Conservation (phyloP, 2,113 vertebrate genomes). For the Brachypteracias leptosomus region DNA sequence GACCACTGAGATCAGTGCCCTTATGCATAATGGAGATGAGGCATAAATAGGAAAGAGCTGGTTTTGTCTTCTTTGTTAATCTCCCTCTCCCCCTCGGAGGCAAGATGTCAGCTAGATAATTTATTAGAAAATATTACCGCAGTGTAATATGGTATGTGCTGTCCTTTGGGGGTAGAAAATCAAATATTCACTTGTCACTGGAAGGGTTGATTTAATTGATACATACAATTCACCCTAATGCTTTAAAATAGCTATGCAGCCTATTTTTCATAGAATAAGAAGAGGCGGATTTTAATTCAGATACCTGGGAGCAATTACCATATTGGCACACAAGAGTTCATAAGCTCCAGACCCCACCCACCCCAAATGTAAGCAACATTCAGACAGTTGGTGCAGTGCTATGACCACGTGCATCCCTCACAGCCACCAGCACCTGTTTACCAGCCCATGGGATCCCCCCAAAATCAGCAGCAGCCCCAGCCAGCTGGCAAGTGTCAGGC, state of each 20-base stretch:
- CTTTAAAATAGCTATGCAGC: neutral
- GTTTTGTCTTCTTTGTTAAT: conserved; percentile 1
- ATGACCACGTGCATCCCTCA: neutral
- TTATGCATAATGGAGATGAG: neutral
- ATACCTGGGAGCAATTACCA: neutral
- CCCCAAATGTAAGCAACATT: fast-evolving
- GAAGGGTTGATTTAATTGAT: conserved; percentile 21
- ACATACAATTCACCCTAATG: neutral
- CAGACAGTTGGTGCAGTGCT: fast-evolving
- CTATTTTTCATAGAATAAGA: neutral
- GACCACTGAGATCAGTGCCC: neutral
- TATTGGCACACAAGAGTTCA: neutral
- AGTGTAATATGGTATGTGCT: neutral
- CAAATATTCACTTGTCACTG: conserved; percentile 38
- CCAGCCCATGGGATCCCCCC: neutral
- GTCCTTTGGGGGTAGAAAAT: conserved; percentile 35
- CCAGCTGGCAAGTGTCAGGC: conserved; percentile 8
- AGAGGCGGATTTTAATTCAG: neutral
- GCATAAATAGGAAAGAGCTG: neutral
- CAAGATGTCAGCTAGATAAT: neutral
- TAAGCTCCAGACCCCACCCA: neutral
- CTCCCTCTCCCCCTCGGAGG: neutral
- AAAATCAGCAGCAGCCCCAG: neutral
- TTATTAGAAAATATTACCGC: conserved; percentile 16
- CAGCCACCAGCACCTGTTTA: neutral